Conservation (phyloP, 1,140 invertebrate species). For the Drosophila seguyi region DNA sequence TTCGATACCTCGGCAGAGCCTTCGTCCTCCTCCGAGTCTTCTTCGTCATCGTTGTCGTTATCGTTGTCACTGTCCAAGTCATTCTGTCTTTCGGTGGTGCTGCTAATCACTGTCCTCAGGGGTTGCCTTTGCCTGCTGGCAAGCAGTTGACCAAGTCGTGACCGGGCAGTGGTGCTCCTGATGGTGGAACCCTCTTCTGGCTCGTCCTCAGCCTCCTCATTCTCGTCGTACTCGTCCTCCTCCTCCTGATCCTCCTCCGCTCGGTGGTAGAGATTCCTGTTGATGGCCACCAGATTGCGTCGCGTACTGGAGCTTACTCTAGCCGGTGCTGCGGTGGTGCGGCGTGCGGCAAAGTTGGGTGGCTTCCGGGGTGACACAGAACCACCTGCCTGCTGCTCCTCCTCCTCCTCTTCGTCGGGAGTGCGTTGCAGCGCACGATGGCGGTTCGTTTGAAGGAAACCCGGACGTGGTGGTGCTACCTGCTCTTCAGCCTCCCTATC, state of each 20-base stretch:
- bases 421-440: slow-evolving; percentile 46
- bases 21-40: slow-evolving; percentile 26
- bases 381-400: neutral
- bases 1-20: slow-evolving; percentile 47
- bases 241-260: slow-evolving; percentile 20
- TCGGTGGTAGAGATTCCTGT: slow-evolving; percentile 61
- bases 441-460: slow-evolving; percentile 64
- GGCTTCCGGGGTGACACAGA: slow-evolving; percentile 8
- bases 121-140: slow-evolving; percentile 56
- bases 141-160: slow-evolving; percentile 52
- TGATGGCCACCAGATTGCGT: slow-evolving; percentile 59
- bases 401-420: slow-evolving; percentile 7
- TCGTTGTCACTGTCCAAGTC: slow-evolving; percentile 23
- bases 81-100: slow-evolving; percentile 14
- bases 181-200: slow-evolving; percentile 21
- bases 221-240: slow-evolving; percentile 32
- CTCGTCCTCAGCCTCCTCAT: slow-evolving; percentile 31
- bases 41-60: slow-evolving; percentile 4
- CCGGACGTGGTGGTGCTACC: slow-evolving; percentile 25
- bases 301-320: slow-evolving; percentile 46
- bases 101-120: neutral
- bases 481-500: slow-evolving; percentile 18
- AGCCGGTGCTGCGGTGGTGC: slow-evolving; percentile 41
- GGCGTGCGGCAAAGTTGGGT: slow-evolving; percentile 12
- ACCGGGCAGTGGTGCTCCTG: slow-evolving; percentile 13